Evolutionary conservation across 2,113 vertebrate species (phyloP).

Genomic region (Microtus oregoni): DNA sequence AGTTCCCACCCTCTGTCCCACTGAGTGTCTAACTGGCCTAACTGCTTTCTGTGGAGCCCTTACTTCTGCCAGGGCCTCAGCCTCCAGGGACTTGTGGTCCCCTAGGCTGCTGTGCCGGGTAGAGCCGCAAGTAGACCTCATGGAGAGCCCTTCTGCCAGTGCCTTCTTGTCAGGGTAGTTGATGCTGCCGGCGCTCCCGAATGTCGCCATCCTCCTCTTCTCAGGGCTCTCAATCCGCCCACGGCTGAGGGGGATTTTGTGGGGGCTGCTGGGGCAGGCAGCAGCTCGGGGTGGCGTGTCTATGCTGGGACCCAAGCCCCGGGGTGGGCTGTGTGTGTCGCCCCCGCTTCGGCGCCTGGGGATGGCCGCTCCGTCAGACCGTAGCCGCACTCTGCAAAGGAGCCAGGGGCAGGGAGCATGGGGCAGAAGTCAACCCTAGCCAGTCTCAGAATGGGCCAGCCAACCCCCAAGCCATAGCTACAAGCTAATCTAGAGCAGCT

Average conservation of each 20-base stretch:
- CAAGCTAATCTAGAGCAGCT: background rate
- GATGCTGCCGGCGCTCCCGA: constrained; percentile 97
- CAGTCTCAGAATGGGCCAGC: background rate
- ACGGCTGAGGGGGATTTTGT: constrained; percentile 93
- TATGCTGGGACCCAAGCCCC: constrained; percentile 89
- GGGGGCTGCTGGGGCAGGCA: constrained; percentile 98
- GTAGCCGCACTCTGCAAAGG: constrained; percentile 92
- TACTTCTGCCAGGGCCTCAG: constrained; percentile 98
- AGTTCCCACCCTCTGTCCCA: constrained; percentile 10
- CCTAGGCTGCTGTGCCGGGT: constrained; percentile 99
- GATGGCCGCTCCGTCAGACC: constrained; percentile 96
- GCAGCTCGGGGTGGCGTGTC: constrained; percentile 97
- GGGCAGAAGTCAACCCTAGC: constrained; percentile 73
- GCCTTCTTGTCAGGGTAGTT: constrained; percentile 95
- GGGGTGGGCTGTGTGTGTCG: constrained; percentile 95
- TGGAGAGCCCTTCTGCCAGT: constrained; percentile 92
- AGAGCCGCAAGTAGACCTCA: constrained; percentile 92
- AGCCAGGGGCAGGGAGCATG: constrained; percentile 59
- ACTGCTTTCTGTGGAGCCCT: constrained; percentile 71
- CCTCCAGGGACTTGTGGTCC: constrained; percentile 97
- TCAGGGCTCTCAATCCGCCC: constrained; percentile 95
- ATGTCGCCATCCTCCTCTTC: constrained; percentile 96
- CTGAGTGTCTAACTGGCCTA: background rate
- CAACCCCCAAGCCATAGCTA: background rate
- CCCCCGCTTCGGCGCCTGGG: constrained; percentile 93